Conservation (phyloP, 2,113 vertebrate genomes). For the Misgurnus mizolepis region DNA sequence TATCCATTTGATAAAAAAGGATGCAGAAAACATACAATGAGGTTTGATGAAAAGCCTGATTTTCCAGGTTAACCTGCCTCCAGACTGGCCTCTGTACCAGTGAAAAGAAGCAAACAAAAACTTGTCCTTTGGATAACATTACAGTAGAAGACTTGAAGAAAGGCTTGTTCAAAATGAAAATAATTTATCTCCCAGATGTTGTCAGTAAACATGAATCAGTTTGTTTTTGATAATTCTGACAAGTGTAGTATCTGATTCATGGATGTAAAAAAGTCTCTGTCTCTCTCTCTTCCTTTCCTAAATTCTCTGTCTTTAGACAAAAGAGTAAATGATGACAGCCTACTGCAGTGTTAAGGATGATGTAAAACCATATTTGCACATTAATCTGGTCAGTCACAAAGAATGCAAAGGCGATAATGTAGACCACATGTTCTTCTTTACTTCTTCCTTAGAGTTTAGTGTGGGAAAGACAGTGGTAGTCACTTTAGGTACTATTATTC, state of each 20-base stretch:
- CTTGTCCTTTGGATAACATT: conserved; percentile 57
- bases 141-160: conserved; percentile 56
- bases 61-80: conserved; percentile 43
- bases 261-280: conserved; percentile 14
- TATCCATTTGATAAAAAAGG: conserved; percentile 21
- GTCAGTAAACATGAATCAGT: conserved; percentile 25
- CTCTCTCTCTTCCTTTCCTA: conserved; percentile 39
- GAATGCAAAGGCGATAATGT: conserved; percentile 20
- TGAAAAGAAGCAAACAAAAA: conserved; percentile 32
- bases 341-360: conserved; percentile 44
- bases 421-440: conserved; percentile 31
- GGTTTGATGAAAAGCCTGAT: conserved; percentile 58
- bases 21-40: conserved; percentile 36
- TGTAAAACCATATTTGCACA: conserved; percentile 20
- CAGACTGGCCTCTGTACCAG: conserved; percentile 24
- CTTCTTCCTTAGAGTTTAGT: background rate
- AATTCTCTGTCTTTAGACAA: conserved; percentile 8
- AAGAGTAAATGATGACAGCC: conserved; percentile 25
- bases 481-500: background rate
- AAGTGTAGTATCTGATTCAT: conserved; percentile 42
- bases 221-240: conserved; percentile 50
- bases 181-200: conserved; percentile 37
- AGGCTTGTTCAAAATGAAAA: conserved; percentile 25
- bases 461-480: conserved; percentile 3
- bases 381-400: conserved; percentile 32